Conservation (phyloP, 1,140 invertebrate genomes). For the Oryctes rhinoceros region DNA sequence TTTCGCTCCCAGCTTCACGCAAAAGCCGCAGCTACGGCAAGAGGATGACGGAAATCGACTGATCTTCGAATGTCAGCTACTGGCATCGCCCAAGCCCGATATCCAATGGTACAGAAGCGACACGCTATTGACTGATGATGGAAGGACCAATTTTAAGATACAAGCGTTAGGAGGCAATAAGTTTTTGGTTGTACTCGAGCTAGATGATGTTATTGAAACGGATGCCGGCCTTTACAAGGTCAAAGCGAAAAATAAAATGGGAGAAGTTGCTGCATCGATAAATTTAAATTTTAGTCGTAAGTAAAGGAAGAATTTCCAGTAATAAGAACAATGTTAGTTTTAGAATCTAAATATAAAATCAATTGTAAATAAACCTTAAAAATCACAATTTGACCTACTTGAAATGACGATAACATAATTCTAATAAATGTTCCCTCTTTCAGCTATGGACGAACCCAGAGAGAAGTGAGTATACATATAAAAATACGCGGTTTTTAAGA, state of each 20-base stretch:
- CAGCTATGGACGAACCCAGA: conserved; percentile 84
- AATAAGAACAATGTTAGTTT: background rate
- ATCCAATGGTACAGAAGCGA: conserved; percentile 93
- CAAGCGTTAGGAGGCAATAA: conserved; percentile 85
- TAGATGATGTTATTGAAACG: conserved; percentile 94
- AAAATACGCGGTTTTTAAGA: conserved; percentile 7
- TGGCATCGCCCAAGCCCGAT: conserved; percentile 83
- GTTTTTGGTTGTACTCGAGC: conserved; percentile 89
- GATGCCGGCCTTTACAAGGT: conserved; percentile 98
- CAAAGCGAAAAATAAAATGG: conserved; percentile 96
- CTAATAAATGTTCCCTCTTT: conserved; percentile 58
- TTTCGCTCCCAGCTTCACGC: conserved; percentile 95
- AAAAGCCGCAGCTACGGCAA: conserved; percentile 94
- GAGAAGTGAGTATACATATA: conserved; percentile 75
- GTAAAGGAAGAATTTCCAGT: conserved; percentile 62
- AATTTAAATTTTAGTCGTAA: conserved; percentile 99
- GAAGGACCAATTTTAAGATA: conserved; percentile 85
- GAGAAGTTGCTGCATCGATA: conserved; percentile 97
- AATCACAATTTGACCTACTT: background rate
- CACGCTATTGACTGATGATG: conserved; percentile 81
- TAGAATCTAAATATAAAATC: too few species aligned
- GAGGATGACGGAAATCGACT: conserved; percentile 96
- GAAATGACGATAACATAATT: background rate
- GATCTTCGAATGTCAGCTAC: conserved; percentile 93
- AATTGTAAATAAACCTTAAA: background rate